Evolutionary conservation across 2,113 vertebrate genomes (phyloP).

Genomic region (Phocoena phocoena): DNA sequence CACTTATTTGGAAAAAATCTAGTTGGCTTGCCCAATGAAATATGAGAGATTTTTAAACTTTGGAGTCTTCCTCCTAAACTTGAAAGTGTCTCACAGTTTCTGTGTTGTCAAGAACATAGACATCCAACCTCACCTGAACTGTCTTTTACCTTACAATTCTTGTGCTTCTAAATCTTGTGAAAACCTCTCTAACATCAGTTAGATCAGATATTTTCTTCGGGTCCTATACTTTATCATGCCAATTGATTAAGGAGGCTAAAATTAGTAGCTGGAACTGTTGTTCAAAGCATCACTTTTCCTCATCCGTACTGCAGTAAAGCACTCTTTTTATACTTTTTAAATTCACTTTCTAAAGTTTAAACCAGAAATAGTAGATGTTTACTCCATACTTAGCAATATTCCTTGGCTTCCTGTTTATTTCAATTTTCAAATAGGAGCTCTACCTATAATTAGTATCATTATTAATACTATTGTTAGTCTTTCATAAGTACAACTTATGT

Average conservation of each 20-base stretch:
- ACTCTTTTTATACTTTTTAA: neutral
- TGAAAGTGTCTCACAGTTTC: neutral
- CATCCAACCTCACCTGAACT: neutral
- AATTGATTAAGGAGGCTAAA: neutral
- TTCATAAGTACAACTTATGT: neutral
- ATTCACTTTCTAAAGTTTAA: slow-evolving; percentile 38
- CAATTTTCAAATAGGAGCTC: neutral
- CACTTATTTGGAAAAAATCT: slow-evolving; percentile 6
- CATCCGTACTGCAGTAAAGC: neutral
- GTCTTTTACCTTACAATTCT: neutral
- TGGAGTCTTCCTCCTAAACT: slow-evolving; percentile 33
- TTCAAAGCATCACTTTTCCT: neutral
- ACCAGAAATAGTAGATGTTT: neutral
- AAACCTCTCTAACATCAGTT: neutral
- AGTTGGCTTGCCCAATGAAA: slow-evolving; percentile 28
- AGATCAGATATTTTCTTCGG: neutral
- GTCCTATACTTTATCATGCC: neutral
- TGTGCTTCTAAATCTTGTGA: neutral
- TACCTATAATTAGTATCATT: neutral
- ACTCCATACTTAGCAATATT: neutral
- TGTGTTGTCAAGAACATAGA: neutral
- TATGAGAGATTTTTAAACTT: neutral
- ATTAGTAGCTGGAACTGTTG: neutral
- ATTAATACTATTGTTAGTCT: neutral
- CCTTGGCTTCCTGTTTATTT: neutral